Conservation (phyloP, 2,888 invertebrate species). For the Drosophila phalerata region DNA sequence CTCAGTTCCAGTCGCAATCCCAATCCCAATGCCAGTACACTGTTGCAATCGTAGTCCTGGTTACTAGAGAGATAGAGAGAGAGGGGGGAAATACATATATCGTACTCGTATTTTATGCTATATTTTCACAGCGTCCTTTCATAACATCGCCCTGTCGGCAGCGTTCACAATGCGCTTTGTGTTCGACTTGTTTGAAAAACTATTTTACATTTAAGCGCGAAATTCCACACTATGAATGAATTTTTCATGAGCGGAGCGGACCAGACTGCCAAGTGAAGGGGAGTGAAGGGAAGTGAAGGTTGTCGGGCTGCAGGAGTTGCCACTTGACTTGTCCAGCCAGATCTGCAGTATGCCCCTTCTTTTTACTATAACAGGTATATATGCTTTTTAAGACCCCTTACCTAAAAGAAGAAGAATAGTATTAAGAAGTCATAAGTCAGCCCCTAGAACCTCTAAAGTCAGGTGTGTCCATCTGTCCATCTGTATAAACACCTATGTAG, state of each 20-base stretch:
- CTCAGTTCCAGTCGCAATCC: constrained; percentile 23
- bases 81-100: constrained; percentile 29
- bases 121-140: constrained; percentile 74
- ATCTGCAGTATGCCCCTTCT: constrained; percentile 48
- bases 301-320: constrained; percentile 12
- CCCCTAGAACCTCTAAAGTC: too few relatives aligned
- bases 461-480: too few relatives aligned
- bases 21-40: constrained; percentile 23
- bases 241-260: constrained; percentile 67
- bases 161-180: constrained; percentile 78
- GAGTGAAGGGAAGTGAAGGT: constrained; percentile 16
- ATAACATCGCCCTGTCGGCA: constrained; percentile 74
- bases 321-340: constrained; percentile 65
- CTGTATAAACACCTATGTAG: too few relatives aligned
- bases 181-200: constrained; percentile 81
- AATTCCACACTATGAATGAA: constrained; percentile 81
- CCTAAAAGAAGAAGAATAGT: not conserved
- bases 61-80: not conserved
- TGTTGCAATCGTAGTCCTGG: constrained; percentile 50
- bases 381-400: constrained; percentile 7
- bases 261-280: not conserved
- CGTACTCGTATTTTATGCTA: constrained; percentile 54
- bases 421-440: too few relatives aligned
- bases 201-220: constrained; percentile 82
- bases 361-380: constrained; percentile 11